Evolutionary conservation across 2,888 invertebrate genomes (phyloP), one percentile per base, ranked within the genome.

Genomic region (Hirtodrosophila alboralis): DNA sequence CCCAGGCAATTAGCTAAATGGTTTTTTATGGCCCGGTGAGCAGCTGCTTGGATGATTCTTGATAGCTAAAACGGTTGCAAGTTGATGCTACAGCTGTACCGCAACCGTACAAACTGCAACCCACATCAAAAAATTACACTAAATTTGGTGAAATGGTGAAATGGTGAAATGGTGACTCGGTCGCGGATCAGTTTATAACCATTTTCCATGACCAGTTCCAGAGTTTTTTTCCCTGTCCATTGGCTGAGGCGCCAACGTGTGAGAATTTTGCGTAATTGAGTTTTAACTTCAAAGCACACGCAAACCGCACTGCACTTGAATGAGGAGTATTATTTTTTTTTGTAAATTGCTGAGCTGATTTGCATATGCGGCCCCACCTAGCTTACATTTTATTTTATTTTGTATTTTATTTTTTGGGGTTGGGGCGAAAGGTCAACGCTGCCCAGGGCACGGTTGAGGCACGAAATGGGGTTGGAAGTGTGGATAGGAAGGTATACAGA

Each of bases 201-300:
- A 7, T 4, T 3, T 4, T 1, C n/a, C 10, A 26, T n/a, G 3
- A 4, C 14, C 10, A 10, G 7, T 4, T 10, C 12, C 44, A 27
- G n/a, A n/a, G n/a, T n/a, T n/a, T n/a, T 14, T n/a, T 14, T 9
- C 30, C 18, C 14, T 9, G 34, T 37, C 18, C 18, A 33, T 6
- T n/a, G n/a, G 34, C 9, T 33, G 1, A 52, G 77, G 81, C 61
- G 75, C 64, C 63, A 86, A 86, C 85, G 83, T 84, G 83, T 84
- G 83, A 84, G 83, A 78, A 86, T 84, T 86, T 86, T 84, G 80
- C 65, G 81, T 84, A 84, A 84, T 86, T 86, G 83, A 81, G 86
- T 84, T 81, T 73, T 62, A 78, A 74, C 86, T 84, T 84, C 83
- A 84, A 84, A 84, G 86, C 75, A 56, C 75, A 56, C 61, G 65